Evolutionary conservation across 2,888 invertebrate genomes (phyloP).

Genomic region (Amiota communis): DNA sequence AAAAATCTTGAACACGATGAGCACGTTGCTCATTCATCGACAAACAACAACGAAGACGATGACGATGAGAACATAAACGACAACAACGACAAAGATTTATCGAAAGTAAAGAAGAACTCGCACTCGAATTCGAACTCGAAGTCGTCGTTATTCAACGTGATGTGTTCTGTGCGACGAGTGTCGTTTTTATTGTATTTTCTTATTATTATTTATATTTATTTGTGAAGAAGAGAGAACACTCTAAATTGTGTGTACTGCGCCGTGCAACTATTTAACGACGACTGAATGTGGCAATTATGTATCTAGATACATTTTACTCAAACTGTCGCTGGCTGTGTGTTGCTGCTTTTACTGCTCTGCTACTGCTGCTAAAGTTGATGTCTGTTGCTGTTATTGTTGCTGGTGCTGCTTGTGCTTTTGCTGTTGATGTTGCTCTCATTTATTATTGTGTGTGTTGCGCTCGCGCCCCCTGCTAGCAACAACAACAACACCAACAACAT

Average conservation of each 20-base stretch:
- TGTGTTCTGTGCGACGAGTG: not conserved
- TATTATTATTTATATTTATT: too few species aligned
- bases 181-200: not conserved
- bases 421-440: conserved; percentile 37
- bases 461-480: conserved; percentile 20
- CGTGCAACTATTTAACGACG: conserved; percentile 73
- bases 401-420: conserved; percentile 29
- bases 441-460: conserved; percentile 32
- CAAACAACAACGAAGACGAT: too few species aligned
- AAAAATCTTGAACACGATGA: too few species aligned
- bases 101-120: not conserved
- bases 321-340: conserved; percentile 41
- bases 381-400: conserved; percentile 30
- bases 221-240: conserved; percentile 1
- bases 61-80: not conserved
- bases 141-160: too few species aligned
- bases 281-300: conserved; percentile 73
- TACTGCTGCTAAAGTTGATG: conserved; percentile 39
- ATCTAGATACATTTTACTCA: conserved; percentile 72
- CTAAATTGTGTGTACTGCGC: conserved; percentile 63
- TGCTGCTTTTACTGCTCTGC: conserved; percentile 28
- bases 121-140: too few species aligned
- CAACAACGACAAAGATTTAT: not conserved
- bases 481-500: not conserved
- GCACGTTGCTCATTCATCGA: too few species aligned